Conservation (phyloP, 2,888 invertebrate species). For the Drosophila niveifrons region DNA sequence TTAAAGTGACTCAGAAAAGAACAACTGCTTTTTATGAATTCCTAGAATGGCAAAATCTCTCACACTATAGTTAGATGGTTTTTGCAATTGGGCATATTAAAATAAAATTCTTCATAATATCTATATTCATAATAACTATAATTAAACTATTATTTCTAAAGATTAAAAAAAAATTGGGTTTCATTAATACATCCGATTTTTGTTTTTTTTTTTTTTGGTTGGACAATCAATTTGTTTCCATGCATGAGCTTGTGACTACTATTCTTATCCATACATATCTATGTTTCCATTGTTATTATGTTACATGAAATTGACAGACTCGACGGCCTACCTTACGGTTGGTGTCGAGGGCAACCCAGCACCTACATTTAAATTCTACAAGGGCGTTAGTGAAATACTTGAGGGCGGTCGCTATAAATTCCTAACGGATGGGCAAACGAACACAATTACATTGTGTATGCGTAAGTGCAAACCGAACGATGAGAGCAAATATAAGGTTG, state of each 20-base stretch:
- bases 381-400: slow-evolving; percentile 96
- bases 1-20: too few species aligned
- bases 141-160: background rate
- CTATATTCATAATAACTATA: background rate
- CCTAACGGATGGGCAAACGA: slow-evolving; percentile 96
- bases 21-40: too few species aligned
- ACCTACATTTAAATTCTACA: slow-evolving; percentile 98
- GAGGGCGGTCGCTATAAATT: slow-evolving; percentile 98
- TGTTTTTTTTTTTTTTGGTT: background rate
- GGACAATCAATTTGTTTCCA: background rate
- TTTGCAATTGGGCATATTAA: too few species aligned
- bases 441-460: slow-evolving; percentile 96
- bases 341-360: slow-evolving; percentile 97
- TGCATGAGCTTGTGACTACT: slow-evolving; percentile 4
- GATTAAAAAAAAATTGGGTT: background rate
- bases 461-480: slow-evolving; percentile 98
- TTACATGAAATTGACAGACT: slow-evolving; percentile 87
- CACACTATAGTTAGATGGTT: too few species aligned
- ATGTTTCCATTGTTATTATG: slow-evolving; percentile 21
- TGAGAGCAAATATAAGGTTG: slow-evolving; percentile 97
- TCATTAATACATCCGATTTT: background rate
- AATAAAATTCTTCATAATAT: too few species aligned
- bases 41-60: too few species aligned
- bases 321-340: slow-evolving; percentile 96
- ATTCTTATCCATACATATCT: slow-evolving; percentile 3